Percentiles rank a stretch among this genome's conserved stretches.
Conservation (phyloP, 2,797 vertebrate genomes). For the Setipinna tenuifilis region DNA sequence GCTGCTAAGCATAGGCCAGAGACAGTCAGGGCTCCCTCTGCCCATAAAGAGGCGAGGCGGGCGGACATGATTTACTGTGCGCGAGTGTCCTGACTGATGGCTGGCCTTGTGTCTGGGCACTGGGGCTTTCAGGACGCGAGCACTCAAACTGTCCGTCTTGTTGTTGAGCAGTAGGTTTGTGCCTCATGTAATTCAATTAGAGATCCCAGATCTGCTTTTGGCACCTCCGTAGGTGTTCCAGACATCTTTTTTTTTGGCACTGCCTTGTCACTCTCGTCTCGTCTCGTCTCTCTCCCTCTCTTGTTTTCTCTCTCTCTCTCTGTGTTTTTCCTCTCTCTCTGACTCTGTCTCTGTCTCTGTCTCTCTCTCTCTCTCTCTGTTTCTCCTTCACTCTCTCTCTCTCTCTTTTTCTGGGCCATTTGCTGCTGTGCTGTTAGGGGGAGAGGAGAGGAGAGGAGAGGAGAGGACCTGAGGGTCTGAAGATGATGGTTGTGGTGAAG, state of each 20-base stretch:
- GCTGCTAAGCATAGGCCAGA: background rate
- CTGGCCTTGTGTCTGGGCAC: background rate
- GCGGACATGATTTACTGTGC: slow-evolving; percentile 3
- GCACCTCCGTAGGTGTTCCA: background rate
- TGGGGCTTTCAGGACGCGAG: background rate
- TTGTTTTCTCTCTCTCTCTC: background rate
- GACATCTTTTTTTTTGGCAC: background rate
- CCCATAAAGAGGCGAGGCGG: background rate
- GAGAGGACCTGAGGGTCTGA: background rate
- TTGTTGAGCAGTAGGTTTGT: background rate
- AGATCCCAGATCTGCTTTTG: background rate
- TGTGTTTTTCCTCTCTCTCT: background rate
- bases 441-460: too few species aligned
- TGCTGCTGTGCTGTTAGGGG: background rate
- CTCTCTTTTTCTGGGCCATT: background rate
- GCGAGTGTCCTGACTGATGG: background rate
- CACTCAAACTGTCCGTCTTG: background rate
- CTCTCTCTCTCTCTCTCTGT: too few species aligned
- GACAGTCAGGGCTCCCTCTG: background rate
- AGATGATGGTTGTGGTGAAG: background rate
- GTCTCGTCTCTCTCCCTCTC: too few species aligned
- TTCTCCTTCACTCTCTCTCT: background rate
- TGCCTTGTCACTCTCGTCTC: background rate
- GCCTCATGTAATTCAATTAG: slow-evolving; percentile 1
- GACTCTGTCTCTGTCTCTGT: too few species aligned